Percentiles rank a stretch among this genome's conserved stretches.
Evolutionary conservation across 2,797 vertebrate genomes (phyloP).

Genomic region (Cyprinella venusta): DNA sequence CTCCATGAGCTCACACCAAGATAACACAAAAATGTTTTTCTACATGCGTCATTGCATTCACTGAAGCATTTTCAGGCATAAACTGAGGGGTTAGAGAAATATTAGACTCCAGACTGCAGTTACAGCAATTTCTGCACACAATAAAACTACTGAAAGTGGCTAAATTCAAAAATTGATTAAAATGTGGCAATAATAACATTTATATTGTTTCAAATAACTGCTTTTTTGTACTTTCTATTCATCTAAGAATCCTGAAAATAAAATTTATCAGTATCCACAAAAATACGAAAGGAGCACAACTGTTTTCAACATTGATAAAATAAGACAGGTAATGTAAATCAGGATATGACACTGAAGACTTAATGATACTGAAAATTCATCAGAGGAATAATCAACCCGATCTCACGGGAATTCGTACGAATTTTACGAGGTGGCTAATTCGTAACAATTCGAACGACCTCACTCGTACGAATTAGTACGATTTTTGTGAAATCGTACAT

Average conservation of each 20-base stretch:
- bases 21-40: not conserved
- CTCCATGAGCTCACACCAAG: not conserved
- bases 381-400: not conserved
- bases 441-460: too few species aligned
- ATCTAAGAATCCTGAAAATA: not conserved
- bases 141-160: constrained; percentile 64
- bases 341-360: not conserved
- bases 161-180: not conserved
- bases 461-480: too few species aligned
- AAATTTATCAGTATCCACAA: not conserved
- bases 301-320: not conserved
- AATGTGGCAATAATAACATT: not conserved
- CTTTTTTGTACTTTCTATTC: too few species aligned
- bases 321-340: not conserved
- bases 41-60: constrained; percentile 11
- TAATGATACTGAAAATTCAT: not conserved
- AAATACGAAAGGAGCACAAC: not conserved
- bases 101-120: constrained; percentile 63
- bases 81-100: constrained; percentile 32
- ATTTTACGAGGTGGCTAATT: too few species aligned
- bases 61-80: constrained; percentile 15
- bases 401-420: too few species aligned
- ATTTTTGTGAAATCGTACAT: too few species aligned
- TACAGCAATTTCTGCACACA: constrained; percentile 68
- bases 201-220: not conserved